Evolutionary conservation across 2,888 invertebrate species (phyloP), one percentile per base, ranked within the genome.

Genomic region (Agriopis leucophaearia): DNA sequence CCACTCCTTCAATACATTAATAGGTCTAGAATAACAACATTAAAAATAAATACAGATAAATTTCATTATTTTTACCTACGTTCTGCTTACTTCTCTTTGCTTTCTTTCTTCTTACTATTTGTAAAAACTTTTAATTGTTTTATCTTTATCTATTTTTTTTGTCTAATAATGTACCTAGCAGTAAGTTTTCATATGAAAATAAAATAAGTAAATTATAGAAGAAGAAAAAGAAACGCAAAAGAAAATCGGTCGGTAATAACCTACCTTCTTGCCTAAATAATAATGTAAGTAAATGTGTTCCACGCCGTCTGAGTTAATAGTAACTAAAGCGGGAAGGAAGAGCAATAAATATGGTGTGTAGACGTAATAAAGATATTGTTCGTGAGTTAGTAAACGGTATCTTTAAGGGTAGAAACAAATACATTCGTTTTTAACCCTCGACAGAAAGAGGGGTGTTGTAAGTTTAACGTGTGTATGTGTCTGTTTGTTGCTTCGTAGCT

Each of bases 11-110:
- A 66, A 64, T 66, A 75, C 73, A 76, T 78, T 77, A 75, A 78
- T 78, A 77, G 76, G 74, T 74, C 66, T 54, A 63, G 62, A 69
- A 72, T 64, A 67, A 73, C 70, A 77, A 76, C 69, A 70, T 77
- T 81, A 80, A 77, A 73, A 80, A 74, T 78, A 81, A 82, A 82
- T 79, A 78, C 35, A 35, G 13, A 51, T 48, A 27, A 1, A 27
- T 27, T 27, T 27, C 27, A 27, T 27, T 27, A 27, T 27, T 1
- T 27, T 27, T 27, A 27, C 27, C 4, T 27, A 27, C n/a, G n/a
- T n/a, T n/a, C n/a, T n/a, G n/a, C n/a, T n/a, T n/a, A n/a, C n/a
- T n/a, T n/a, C n/a, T n/a, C n/a, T n/a, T n/a, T n/a, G n/a, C n/a
- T n/a, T n/a, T n/a, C n/a, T n/a, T n/a, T n/a, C n/a, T n/a, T n/a